Evolutionary conservation across 2,888 invertebrate species (phyloP).

Genomic region (Baronia brevicornis): DNA sequence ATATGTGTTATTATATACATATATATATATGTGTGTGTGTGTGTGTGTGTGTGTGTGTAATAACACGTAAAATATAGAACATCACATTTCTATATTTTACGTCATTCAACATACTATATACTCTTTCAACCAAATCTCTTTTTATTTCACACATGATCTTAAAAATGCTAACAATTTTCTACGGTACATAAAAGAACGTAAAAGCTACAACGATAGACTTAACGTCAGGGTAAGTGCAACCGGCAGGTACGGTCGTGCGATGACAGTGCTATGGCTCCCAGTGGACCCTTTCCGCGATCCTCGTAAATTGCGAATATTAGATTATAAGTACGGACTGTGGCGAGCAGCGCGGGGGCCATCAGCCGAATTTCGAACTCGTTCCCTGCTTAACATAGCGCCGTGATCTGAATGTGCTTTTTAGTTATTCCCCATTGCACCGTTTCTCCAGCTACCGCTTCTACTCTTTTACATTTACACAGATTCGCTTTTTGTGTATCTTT

Average conservation of each 20-base stretch:
- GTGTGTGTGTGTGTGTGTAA: no score
- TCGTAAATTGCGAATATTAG: constrained; percentile 75
- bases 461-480: constrained; percentile 20
- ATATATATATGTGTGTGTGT: no score
- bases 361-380: constrained; percentile 63
- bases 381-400: constrained; percentile 52
- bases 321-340: constrained; percentile 72
- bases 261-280: constrained; percentile 67
- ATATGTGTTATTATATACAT: no score
- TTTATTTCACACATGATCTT: constrained; percentile 6
- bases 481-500: constrained; percentile 7
- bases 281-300: constrained; percentile 61
- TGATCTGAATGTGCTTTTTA: constrained; percentile 63
- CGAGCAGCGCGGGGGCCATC: constrained; percentile 55
- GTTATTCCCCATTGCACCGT: constrained; percentile 44
- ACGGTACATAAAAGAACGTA: constrained; percentile 36
- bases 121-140: no score
- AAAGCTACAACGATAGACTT: constrained; percentile 48
- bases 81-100: no score
- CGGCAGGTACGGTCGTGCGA: constrained; percentile 60
- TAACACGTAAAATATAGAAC: no score
- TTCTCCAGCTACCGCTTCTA: constrained; percentile 27
- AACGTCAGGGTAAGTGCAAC: constrained; percentile 55
- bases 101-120: no score
- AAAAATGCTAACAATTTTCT: constrained; percentile 24